Evolutionary conservation across 2,113 vertebrate species (phyloP), one percentile per base, ranked within the genome.

Genomic region (Chascanopsetta lugubris): DNA sequence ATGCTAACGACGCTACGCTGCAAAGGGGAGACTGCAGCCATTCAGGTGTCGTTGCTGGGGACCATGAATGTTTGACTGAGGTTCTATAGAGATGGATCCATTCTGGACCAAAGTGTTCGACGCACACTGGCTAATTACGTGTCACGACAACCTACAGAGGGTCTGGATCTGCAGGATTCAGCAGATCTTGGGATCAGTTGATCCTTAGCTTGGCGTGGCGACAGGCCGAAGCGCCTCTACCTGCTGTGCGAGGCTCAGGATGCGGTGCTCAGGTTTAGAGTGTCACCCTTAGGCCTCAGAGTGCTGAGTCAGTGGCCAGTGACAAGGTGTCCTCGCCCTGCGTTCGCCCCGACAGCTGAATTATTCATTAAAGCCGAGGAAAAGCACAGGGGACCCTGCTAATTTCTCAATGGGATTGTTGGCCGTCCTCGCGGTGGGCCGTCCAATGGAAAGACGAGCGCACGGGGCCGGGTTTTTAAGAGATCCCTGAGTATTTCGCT

Each of bases 381-480:
- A n/a, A 85, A 84, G 83, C 85, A 83, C 82, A 80, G 72, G 69
- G 69, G 83, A 80, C 73, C 65, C 84, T 87, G 82, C 74, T 89
- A 87, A 89, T 91, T 89, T 88, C 87, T 89, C 89, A 88, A 89
- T 91, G 89, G 89, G 81, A 82, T 85, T 88, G 82, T 89, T 91
- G 88, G 88, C 88, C 56, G 87, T 88, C 87, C 84, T 89, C 84
- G 29, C 75, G 62, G 56, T 29, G 5, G 49, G 57, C 77, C 2
- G 49, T 77, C 70, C 61, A 64, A 62, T 53, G n/a, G 67, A 69
- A 73, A 79, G 73, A 60, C 69, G 27, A 40, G 51, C 59, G 82
- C 68, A 15, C 26, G 32, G 30, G 22, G 24, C 55, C 1, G 4
- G 42, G 53, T 70, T 77, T n/a, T 68, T 17, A 82, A 71, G 80